phyloP scores from a whole-genome alignment of 2,113 vertebrate genomes.

The Jaculus jaculus region DNA sequence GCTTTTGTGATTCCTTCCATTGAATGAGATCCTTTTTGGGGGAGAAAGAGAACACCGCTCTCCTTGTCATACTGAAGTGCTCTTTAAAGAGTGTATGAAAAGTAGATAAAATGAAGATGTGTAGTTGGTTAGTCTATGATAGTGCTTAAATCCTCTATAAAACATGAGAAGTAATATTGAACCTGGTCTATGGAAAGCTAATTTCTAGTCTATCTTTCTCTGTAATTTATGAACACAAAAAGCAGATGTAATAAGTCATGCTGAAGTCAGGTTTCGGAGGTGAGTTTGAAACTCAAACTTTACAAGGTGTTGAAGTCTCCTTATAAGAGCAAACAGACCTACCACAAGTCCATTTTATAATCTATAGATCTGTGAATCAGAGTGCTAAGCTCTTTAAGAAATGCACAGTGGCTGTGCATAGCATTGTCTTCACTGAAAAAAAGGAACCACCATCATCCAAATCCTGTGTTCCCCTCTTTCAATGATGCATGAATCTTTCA shows the following conservation, averaged over 20 bases:
- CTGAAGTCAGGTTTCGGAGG: not conserved
- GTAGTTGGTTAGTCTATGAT: not conserved
- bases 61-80: too few relatives aligned
- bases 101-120: not conserved
- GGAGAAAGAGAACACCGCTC: not conserved
- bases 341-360: not conserved
- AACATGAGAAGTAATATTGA: not conserved
- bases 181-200: not conserved
- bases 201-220: constrained; percentile 25
- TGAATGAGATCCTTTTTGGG: not conserved
- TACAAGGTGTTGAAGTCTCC: not conserved
- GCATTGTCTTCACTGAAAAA: not conserved
- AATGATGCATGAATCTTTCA: not conserved
- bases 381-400: not conserved
- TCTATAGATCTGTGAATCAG: not conserved
- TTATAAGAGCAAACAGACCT: not conserved
- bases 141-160: not conserved
- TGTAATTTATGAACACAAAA: not conserved
- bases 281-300: not conserved
- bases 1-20: not conserved
- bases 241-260: not conserved
- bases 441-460: not conserved
- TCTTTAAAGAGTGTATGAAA: not conserved
- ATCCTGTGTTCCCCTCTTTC: not conserved
- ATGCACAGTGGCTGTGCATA: not conserved